Evolutionary conservation across 2,797 vertebrate genomes (phyloP).

Genomic region (Sphenodon punctatus): DNA sequence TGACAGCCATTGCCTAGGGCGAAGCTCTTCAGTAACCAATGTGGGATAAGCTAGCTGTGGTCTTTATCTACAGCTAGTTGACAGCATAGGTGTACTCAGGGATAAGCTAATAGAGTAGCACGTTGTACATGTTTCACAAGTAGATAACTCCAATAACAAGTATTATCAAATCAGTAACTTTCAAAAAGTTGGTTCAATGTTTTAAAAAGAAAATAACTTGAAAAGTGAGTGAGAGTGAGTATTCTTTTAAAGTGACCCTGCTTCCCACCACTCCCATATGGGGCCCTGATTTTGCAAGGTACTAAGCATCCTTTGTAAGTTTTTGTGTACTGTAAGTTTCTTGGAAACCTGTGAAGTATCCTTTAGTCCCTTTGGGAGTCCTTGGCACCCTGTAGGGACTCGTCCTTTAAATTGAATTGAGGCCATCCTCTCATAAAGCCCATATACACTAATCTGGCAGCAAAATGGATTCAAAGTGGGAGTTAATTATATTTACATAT

Average conservation of each 20-base stretch:
- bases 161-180: background rate
- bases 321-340: too few species aligned
- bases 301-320: background rate
- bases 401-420: background rate
- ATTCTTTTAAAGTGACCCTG: background rate
- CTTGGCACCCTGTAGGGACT: background rate
- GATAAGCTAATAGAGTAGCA: background rate
- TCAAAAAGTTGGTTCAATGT: background rate
- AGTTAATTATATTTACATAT: too few species aligned
- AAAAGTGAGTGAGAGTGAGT: accelerated
- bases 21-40: background rate
- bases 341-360: too few species aligned
- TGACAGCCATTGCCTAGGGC: background rate
- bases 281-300: background rate
- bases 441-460: too few species aligned
- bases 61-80: background rate
- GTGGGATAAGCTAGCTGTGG: background rate
- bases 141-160: background rate
- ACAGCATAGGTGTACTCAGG: background rate
- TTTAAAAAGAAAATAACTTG: background rate
- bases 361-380: too few species aligned
- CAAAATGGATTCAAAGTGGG: too few species aligned
- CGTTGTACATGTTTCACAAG: too few species aligned
- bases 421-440: background rate
- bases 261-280: background rate